Percentiles rank a stretch among this genome's conserved stretches.
Conservation (phyloP, 2,797 vertebrate species). For the Ctenopoma multispine region DNA sequence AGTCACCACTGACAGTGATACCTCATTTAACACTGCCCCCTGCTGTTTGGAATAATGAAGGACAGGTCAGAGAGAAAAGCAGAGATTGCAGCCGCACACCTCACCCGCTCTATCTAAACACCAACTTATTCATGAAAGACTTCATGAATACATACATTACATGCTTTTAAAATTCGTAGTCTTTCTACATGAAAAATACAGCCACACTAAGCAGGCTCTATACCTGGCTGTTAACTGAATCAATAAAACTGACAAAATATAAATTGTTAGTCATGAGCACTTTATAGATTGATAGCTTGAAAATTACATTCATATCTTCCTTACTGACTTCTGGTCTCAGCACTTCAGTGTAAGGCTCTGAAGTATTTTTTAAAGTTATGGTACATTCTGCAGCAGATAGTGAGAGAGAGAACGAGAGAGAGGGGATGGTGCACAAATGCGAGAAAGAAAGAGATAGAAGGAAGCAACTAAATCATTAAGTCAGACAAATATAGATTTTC, state of each 20-base stretch:
- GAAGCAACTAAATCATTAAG: conserved; percentile 78
- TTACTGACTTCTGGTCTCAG: neutral
- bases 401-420: conserved; percentile 3
- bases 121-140: conserved; percentile 68
- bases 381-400: conserved; percentile 6
- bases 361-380: conserved; percentile 61
- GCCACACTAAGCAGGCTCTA: conserved; percentile 36
- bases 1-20: conserved; percentile 65
- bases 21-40: conserved; percentile 85
- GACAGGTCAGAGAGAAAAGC: conserved; percentile 9
- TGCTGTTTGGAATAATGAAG: conserved; percentile 61
- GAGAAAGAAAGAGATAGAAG: conserved; percentile 54
- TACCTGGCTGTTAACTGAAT: conserved; percentile 43
- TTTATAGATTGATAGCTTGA: conserved; percentile 31
- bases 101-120: conserved; percentile 39
- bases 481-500: conserved; percentile 83
- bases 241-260: conserved; percentile 33
- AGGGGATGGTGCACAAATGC: conserved; percentile 16
- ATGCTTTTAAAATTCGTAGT: conserved; percentile 63
- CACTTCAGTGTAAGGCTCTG: conserved; percentile 28
- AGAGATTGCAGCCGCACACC: conserved; percentile 26
- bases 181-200: conserved; percentile 54
- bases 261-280: conserved; percentile 29
- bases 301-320: conserved; percentile 35
- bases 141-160: conserved; percentile 65